Evolutionary conservation across 2,888 invertebrate species (phyloP).

Genomic region (Cyaniris semiargus): DNA sequence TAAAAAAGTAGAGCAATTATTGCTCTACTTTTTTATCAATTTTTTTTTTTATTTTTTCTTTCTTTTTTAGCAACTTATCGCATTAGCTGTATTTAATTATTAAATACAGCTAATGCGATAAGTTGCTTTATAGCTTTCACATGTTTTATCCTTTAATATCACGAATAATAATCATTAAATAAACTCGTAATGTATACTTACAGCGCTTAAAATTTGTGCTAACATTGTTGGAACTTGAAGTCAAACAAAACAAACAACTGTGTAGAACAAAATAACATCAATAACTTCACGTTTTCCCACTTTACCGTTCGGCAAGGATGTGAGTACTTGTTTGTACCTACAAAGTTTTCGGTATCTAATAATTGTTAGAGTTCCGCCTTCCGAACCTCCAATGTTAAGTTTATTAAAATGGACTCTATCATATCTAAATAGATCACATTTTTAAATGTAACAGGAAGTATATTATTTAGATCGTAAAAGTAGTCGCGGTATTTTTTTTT

Average conservation of each 20-base stretch:
- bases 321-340: constrained; percentile 15
- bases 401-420: constrained; percentile 6
- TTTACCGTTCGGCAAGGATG: constrained; percentile 8
- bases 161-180: background rate
- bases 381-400: background rate
- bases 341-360: background rate
- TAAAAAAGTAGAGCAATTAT: background rate
- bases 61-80: no score
- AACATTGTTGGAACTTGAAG: background rate
- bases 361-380: constrained; percentile 26
- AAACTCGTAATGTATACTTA: background rate
- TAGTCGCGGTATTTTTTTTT: background rate
- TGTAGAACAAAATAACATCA: background rate
- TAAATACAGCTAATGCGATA: background rate
- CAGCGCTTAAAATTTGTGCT: background rate
- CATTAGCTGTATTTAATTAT: no score
- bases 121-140: background rate
- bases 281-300: constrained; percentile 9
- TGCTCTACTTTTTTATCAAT: no score
- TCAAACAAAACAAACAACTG: background rate
- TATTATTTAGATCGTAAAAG: background rate
- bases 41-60: no score
- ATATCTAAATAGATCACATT: background rate
- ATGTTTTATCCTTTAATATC: background rate
- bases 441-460: background rate